These are phyloP conservation scores for Drosophila quinaria DNA, from an alignment of 2,888 invertebrate species.

Conservation along the genomic window DNA sequence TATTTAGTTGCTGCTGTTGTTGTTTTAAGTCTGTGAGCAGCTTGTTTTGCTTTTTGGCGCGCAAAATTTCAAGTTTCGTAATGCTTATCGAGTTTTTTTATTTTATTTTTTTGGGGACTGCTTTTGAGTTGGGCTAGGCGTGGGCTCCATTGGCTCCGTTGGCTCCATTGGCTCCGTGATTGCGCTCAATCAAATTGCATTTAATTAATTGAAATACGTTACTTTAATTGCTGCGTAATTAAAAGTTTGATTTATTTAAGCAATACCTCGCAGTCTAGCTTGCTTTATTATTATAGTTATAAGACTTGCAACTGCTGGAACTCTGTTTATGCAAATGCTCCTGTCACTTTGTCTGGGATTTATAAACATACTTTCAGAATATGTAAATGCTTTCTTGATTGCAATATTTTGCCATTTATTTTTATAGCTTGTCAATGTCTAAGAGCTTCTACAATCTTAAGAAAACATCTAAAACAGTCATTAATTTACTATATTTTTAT, in stretches of 20 bases:
- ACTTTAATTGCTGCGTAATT: conserved; percentile 77
- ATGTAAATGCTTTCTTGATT: conserved; percentile 44
- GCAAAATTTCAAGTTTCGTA: conserved; percentile 58
- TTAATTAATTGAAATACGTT: conserved; percentile 83
- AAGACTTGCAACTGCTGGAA: conserved; percentile 7
- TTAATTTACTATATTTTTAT: conserved; percentile 7
- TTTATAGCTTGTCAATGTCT: conserved; percentile 22
- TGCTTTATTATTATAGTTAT: conserved; percentile 5
- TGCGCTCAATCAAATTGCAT: conserved; percentile 61
- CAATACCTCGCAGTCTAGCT: conserved; percentile 1
- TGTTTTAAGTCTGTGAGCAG: conserved; percentile 27
- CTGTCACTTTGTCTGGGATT: conserved; percentile 30
- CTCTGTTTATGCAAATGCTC: conserved; percentile 54
- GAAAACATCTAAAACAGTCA: neutral
- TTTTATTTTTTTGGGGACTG: conserved; percentile 3
- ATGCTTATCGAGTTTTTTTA: conserved; percentile 47
- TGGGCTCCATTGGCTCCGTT: conserved; percentile 40
- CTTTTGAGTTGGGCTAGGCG: conserved; percentile 31
- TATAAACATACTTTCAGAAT: conserved; percentile 37
- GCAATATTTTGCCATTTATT: conserved; percentile 27
- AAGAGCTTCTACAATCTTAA: neutral
- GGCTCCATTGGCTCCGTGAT: conserved; percentile 24
- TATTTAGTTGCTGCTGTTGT: conserved; percentile 43
- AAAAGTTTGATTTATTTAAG: conserved; percentile 76
- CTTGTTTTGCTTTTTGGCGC: conserved; percentile 57